Base-by-base conservation (phyloP, 1,140 invertebrate species). In the Micrasema longulum region DNA sequence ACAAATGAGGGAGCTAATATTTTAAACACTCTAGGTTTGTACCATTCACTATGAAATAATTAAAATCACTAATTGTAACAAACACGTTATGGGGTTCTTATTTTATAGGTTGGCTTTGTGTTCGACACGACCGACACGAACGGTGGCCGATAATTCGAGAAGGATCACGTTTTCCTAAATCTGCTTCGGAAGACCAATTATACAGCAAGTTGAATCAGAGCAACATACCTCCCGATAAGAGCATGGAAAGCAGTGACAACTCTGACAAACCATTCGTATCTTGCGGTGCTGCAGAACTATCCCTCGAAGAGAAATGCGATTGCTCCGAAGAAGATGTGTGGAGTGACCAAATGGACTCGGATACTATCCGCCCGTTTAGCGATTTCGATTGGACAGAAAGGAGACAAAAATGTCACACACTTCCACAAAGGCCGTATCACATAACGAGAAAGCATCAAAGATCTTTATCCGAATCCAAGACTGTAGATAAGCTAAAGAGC, bases 61-160 rank as follows among this genome's bases (percentile, higher is more conserved):
- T 5, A 64, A 16, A 47, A 20, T 43, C 43, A n/a, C 48, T 62
- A 14, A 45, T 16, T 63, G 11, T n/a, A 71, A 63, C 7, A 41
- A 70, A 48, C n/a, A n/a, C n/a, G 12, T 16, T 67, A 10, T 22
- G 23, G 3, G 5, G 20, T 11, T 22, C 60, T 73, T 77, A n/a
- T 66, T 16, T 47, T 43, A 69, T 23, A 88, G 90, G 94, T 74
- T 98, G 95, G 95, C 86, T 94, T 23, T 91, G 93, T 76, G 91
- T 95, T 2, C 87, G 93, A 69, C 92, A 94, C 70, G 89, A 92
- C 73, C 87, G 94, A 22, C 90, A 93, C 71, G 93, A 96, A 62
- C 87, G 89, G 31, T 97, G 95, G 91, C 95, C 95, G 0, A 87
- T 96, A 7, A 87, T 92, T 68, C 88, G 91, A 55, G 88, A 89